Evolutionary conservation across 2,888 invertebrate genomes (phyloP).

Genomic region (Elysia crispata): DNA sequence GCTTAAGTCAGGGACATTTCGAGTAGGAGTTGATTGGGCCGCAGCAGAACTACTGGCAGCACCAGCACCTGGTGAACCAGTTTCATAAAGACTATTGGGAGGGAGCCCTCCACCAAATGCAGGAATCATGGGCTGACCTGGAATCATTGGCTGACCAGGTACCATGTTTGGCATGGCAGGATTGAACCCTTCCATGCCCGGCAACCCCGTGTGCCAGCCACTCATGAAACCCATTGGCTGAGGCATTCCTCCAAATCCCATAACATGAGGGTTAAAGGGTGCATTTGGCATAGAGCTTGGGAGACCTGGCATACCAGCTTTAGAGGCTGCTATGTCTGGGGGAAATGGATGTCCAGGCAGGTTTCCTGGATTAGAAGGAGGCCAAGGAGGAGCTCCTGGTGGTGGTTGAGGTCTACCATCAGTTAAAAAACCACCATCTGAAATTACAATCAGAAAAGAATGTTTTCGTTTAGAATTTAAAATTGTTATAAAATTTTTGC

Average conservation of each 20-base stretch:
- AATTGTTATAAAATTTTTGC: too few relatives aligned
- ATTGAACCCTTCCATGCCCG: slow-evolving; percentile 43
- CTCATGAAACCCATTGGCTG: slow-evolving; percentile 42
- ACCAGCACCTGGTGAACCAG: slow-evolving; percentile 17
- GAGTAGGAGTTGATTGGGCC: not conserved
- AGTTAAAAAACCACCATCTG: slow-evolving; percentile 32
- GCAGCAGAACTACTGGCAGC: slow-evolving; percentile 19
- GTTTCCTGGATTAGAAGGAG: not conserved
- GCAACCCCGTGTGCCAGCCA: slow-evolving; percentile 41
- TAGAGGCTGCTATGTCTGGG: slow-evolving; percentile 29
- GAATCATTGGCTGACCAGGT: slow-evolving; percentile 46
- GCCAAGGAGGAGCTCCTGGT: slow-evolving; percentile 11
- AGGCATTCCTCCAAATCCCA: slow-evolving; percentile 47
- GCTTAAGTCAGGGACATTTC: slow-evolving; percentile 32
- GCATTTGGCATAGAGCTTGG: slow-evolving; percentile 23
- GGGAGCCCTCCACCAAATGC: slow-evolving; percentile 23
- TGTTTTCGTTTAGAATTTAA: too few relatives aligned
- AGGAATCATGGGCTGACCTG: slow-evolving; percentile 41
- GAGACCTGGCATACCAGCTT: not conserved
- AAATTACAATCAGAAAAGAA: too few relatives aligned
- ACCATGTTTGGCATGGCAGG: slow-evolving; percentile 37
- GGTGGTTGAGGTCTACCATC: slow-evolving; percentile 22
- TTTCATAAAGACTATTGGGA: slow-evolving; percentile 16
- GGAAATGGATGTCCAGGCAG: slow-evolving; percentile 34
- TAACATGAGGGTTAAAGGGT: slow-evolving; percentile 33